Evolutionary conservation across 2,888 invertebrate species (phyloP).

Genomic region (Xestia ashworthii): DNA sequence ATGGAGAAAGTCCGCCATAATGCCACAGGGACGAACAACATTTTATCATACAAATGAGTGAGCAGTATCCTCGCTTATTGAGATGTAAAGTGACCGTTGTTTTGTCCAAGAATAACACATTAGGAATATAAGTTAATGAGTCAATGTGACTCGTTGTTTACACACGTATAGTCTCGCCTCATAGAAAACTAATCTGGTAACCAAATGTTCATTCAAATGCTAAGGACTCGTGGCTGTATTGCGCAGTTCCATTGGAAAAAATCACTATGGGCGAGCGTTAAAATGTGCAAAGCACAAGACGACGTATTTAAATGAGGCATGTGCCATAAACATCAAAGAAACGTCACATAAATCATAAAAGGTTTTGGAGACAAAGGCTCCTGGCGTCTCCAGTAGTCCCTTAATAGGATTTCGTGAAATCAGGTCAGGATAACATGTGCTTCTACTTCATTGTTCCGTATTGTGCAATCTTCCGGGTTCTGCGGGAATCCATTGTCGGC

Average conservation of each 20-base stretch:
- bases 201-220: conserved; percentile 90
- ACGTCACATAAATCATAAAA: conserved; percentile 89
- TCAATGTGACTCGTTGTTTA: conserved; percentile 80
- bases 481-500: conserved; percentile 77
- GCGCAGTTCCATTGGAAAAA: conserved; percentile 82
- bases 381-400: conserved; percentile 80
- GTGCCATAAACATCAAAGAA: conserved; percentile 88
- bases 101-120: conserved; percentile 69
- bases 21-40: conserved; percentile 54
- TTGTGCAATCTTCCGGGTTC: conserved; percentile 89
- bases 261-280: conserved; percentile 79
- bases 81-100: conserved; percentile 74
- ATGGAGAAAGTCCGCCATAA: conserved; percentile 64
- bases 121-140: conserved; percentile 79
- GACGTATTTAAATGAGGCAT: conserved; percentile 88
- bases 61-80: conserved; percentile 65
- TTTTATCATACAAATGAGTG: conserved; percentile 65
- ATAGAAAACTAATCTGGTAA: conserved; percentile 89
- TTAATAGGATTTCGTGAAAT: conserved; percentile 83
- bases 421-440: conserved; percentile 90
- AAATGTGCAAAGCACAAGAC: conserved; percentile 89
- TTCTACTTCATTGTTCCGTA: conserved; percentile 78
- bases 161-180: conserved; percentile 80
- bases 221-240: conserved; percentile 76
- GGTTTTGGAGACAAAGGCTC: conserved; percentile 82